Base-by-base conservation (phyloP, 2,888 invertebrate species). In the Lithophane ornitopus region DNA sequence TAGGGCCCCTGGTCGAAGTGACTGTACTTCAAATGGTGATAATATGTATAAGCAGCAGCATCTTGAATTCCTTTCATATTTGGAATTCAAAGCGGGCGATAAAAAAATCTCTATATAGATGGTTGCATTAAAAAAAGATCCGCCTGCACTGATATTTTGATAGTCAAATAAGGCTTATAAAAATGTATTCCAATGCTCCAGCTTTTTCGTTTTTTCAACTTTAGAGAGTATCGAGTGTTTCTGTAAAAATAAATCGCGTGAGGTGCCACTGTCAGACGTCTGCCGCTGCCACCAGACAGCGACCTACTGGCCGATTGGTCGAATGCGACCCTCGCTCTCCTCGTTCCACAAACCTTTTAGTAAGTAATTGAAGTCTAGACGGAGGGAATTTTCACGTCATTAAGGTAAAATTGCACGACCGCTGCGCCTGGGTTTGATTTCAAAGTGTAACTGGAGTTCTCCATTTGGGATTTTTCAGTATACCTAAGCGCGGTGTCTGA, bases 241-340 rank as follows among this genome's bases (percentile, higher is more conserved):
- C 9, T 61, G 1, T 26, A 41, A 44, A 44, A 69, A 6, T 22
- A n/a, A n/a, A n/a, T 63, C 28, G 22, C 28, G 63, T 1, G 3
- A 26, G 0, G 0, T 0, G 0, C 11, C 9, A 8, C 1, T 2
- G 7, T 56, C 3, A 34, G n/a, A 81, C 80, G 82, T 69, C 7
- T 4, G 71, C 41, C 82, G 54, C 82, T 49, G 77, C 56, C 61
- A 19, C 9, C 44, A 28, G 63, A 69, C 82, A 61, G 82, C 76
- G 71, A 56, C 59, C 49, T 68, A 81, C 80, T 80, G 71, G 1
- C 71, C 39, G 22, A 52, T 72, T 65, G 62, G 70, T 46, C 14
- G 41, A 26, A n/a, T 19, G 28, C 3, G 8, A 3, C 41, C 46
- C 41, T 39, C 56, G 39, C n/a, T 67, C 44, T 19, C 56, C 63